A percentile compares a stretch with the other conserved stretches of the same genome.
Evolutionary conservation across 2,113 vertebrate genomes (phyloP).

Genomic region (Macrotus californicus): DNA sequence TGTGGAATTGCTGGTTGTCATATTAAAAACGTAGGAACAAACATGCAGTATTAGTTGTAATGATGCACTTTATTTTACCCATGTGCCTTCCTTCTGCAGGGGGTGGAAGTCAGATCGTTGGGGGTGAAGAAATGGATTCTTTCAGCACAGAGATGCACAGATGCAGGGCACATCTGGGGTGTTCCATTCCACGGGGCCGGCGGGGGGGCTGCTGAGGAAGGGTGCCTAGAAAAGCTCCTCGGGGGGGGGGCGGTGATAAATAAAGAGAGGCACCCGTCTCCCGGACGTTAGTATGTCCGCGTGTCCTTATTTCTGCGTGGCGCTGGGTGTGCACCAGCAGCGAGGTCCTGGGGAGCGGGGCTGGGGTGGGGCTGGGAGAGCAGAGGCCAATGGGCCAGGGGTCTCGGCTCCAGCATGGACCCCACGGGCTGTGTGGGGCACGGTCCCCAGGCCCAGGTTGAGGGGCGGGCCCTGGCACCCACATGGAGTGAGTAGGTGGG

Average conservation of each 20-base stretch:
- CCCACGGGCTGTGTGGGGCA: not conserved
- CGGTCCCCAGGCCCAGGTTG: not conserved
- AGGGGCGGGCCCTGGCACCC: fast-evolving
- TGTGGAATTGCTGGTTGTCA: not conserved
- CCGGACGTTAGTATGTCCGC: fast-evolving
- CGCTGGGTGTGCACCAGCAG: not conserved
- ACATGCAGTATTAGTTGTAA: not conserved
- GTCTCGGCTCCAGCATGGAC: not conserved
- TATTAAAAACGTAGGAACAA: not conserved
- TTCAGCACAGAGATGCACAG: fast-evolving
- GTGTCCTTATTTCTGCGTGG: fast-evolving
- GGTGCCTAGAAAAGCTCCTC: not conserved
- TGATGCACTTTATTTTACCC: not conserved
- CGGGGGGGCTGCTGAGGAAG: no score
- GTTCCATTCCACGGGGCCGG: no score
- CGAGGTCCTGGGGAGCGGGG: fast-evolving
- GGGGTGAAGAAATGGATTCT: not conserved
- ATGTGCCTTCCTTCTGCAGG: not conserved
- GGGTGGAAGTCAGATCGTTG: not conserved
- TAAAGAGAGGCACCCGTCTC: fast-evolving
- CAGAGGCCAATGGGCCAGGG: not conserved
- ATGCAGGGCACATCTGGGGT: no score
- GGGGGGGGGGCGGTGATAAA: fast-evolving
- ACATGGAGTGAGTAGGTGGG: fast-evolving
- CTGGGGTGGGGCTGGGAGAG: not conserved